Evolutionary conservation across 2,888 invertebrate genomes (phyloP), one percentile per base, ranked within the genome.

Genomic region (Eupelmus urozonus): DNA sequence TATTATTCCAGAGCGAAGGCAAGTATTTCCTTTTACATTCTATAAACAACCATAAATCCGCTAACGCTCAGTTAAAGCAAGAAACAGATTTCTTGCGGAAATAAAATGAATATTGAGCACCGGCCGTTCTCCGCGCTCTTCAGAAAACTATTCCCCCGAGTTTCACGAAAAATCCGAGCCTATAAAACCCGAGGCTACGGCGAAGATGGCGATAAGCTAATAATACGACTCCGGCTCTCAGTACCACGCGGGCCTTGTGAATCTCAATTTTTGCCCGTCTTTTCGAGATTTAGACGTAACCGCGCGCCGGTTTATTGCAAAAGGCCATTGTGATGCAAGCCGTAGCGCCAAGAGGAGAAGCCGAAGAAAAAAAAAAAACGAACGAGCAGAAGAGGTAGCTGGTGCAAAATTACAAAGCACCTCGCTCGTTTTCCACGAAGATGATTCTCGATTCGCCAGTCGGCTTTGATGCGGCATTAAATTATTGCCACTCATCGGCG

Each of bases 231-330:
- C 66, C 51, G 51, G n/a, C n/a, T n/a, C n/a, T n/a, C n/a, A n/a
- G n/a, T n/a, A n/a, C n/a, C n/a, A n/a, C n/a, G n/a, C n/a, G n/a
- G n/a, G n/a, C n/a, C n/a, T n/a, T n/a, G n/a, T 5, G 9, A 34
- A 34, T 34, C 9, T 34, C 9, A 34, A 34, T 34, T 9, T 34
- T 34, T 34, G 3, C 34, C 34, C 9, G 3, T 34, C 51, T 57
- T 60, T 59, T 42, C 70, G 69, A 78, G 78, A 77, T 72, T 72
- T 77, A 77, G 77, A 74, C 74, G 65, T 73, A 69, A 70, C 69
- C 63, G 60, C 40, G 34, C 49, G 11, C 3, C 45, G 67, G 23
- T 72, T 72, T 72, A 72, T 69, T 67, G 63, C 73, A 27, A 70
- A 42, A 42, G 23, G 29, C 27, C 49, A 67, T 73, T 78, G 60